Percentiles rank a stretch among this genome's conserved stretches.
Evolutionary conservation across 2,113 vertebrate species (phyloP).

Genomic region (Upupa epops): DNA sequence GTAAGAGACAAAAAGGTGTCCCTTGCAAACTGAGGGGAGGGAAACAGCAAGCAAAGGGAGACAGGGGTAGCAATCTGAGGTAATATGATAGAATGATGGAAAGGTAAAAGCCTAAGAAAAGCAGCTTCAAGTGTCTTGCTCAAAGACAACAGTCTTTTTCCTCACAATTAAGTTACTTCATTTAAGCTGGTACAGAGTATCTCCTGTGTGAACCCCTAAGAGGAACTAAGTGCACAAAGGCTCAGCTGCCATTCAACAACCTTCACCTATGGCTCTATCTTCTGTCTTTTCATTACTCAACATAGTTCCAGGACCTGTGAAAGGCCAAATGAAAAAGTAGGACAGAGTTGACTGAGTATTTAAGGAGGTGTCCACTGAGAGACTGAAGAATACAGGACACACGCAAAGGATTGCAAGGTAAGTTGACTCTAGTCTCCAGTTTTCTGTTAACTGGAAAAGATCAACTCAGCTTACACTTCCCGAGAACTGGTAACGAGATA

Average conservation of each 20-base stretch:
- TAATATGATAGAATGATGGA: neutral
- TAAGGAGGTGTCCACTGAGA: neutral
- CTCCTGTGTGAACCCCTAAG: neutral
- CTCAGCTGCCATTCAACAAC: neutral
- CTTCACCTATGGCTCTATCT: neutral
- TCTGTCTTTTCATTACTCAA: neutral
- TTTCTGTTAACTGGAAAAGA: neutral
- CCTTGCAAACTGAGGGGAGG: neutral
- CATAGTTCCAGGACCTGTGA: neutral
- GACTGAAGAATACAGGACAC: neutral
- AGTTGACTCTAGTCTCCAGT: neutral
- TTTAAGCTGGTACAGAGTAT: neutral
- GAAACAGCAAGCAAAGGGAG: neutral
- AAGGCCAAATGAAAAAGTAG: neutral
- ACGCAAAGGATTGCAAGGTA: neutral
- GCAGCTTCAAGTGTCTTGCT: neutral
- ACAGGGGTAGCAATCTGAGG: fast-evolving
- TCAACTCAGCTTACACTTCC: neutral
- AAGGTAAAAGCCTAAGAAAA: neutral
- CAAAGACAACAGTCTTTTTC: neutral
- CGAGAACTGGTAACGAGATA: neutral
- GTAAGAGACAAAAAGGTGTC: neutral
- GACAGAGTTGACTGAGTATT: neutral
- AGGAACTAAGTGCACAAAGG: neutral
- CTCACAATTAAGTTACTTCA: neutral